Conservation (phyloP, 2,797 vertebrate genomes). For the Spheniscus humboldti region DNA sequence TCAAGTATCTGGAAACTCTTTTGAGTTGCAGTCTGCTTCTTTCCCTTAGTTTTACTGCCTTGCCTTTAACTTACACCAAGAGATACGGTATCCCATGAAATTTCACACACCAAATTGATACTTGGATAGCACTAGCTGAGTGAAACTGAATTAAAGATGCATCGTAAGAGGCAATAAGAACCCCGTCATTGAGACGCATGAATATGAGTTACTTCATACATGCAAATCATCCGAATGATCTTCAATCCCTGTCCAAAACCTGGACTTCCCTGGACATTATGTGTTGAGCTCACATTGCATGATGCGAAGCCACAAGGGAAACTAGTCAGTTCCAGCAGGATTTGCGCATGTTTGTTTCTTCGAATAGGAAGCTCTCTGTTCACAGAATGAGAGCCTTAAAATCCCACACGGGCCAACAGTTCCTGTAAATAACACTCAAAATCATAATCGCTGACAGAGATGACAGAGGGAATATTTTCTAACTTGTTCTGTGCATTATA, state of each 20-base stretch:
- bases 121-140: neutral
- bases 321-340: neutral
- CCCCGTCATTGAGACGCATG: rapidly evolving
- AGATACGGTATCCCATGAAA: rapidly evolving
- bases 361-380: neutral
- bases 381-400: neutral
- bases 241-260: neutral
- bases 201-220: too few relatives aligned
- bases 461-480: neutral
- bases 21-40: neutral
- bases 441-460: neutral
- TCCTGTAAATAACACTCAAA: neutral
- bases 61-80: neutral
- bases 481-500: neutral
- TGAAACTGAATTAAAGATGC: neutral
- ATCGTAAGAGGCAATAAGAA: neutral
- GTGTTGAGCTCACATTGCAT: neutral
- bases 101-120: neutral
- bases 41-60: neutral
- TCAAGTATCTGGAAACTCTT: neutral
- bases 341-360: neutral
- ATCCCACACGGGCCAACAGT: neutral
- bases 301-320: neutral
- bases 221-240: neutral
- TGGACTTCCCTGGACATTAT: too few relatives aligned